Base-by-base conservation (phyloP, 2,113 vertebrate species). In the Phyllostomus discolor region DNA sequence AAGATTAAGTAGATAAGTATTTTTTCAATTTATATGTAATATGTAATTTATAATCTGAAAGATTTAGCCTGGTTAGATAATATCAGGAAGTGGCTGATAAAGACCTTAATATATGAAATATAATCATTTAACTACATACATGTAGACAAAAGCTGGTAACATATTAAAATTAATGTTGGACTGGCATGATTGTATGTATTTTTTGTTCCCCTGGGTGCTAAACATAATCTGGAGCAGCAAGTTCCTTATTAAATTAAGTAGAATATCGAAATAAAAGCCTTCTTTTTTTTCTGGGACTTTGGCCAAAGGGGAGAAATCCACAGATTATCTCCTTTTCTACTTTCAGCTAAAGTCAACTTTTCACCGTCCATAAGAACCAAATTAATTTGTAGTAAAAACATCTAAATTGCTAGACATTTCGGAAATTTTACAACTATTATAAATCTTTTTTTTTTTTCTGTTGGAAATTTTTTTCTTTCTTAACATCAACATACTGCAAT, bases 1-100 rank as follows among this genome's bases (percentile, higher is more conserved):
- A 6, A 94, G 11, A 79, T 2, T 48, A 50, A 7, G 1, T 33
- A 76, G 8, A 14, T 62, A 81, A 24, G 48, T 80, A 5, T 9
- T 31, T 88, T 33, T 88, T 75, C 12, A 94, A 57, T 89, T 89
- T 46, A 43, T 62, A 35, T 54, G 76, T 67, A 81, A 70, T n/a
- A 52, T 85, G 7, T 20, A 84, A 31, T 66, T 85, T 81, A n/a
- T 1, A 33, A 67, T 87, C 20, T 24, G 62, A 72, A 82, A 64
- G 1, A 41, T n/a, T 46, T 69, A 66, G 8, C 6, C 17, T 73
- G 11, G 5, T 72, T 35, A 90, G 16, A 90, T 64, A 38, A 75
- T 54, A 2, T 85, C 41, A 1, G 10, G 33, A 70, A 81, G 57
- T 33, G 11, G 17, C 48, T 96, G 26, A 69, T 38, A 91, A 70